phyloP scores from a whole-genome alignment of 2,888 invertebrate species.

The Clanis bilineata region DNA sequence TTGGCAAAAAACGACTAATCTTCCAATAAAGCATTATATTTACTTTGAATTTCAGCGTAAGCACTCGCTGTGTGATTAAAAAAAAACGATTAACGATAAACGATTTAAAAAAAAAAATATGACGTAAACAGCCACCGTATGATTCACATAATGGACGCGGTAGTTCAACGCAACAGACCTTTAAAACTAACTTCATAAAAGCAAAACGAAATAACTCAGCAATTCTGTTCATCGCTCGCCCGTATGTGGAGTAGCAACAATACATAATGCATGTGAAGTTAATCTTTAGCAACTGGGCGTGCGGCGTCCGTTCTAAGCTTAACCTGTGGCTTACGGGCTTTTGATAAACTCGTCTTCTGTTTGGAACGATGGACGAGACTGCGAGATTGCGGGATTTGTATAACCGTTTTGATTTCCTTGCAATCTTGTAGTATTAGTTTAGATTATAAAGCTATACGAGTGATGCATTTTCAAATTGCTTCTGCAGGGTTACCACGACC shows the following conservation, averaged over 20 bases:
- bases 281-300: slow-evolving; percentile 12
- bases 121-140: no score
- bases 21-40: no score
- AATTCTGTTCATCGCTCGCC: neutral
- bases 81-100: no score
- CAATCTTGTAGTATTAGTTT: neutral
- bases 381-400: slow-evolving; percentile 2
- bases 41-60: no score
- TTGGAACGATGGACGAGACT: neutral
- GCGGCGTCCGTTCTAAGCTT: slow-evolving; percentile 4
- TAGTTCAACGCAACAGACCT: no score
- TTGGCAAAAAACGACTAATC: no score
- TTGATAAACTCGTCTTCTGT: slow-evolving; percentile 5
- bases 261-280: slow-evolving; percentile 17
- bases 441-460: neutral
- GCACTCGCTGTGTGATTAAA: no score
- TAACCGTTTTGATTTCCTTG: neutral
- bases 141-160: no score
- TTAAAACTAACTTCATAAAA: neutral
- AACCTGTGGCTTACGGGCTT: slow-evolving; percentile 19
- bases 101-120: no score
- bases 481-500: no score
- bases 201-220: neutral
- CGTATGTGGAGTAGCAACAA: slow-evolving; percentile 2
- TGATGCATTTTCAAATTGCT: no score